Conservation (phyloP, 2,113 vertebrate species). For the Gnathonemus longibarbis region DNA sequence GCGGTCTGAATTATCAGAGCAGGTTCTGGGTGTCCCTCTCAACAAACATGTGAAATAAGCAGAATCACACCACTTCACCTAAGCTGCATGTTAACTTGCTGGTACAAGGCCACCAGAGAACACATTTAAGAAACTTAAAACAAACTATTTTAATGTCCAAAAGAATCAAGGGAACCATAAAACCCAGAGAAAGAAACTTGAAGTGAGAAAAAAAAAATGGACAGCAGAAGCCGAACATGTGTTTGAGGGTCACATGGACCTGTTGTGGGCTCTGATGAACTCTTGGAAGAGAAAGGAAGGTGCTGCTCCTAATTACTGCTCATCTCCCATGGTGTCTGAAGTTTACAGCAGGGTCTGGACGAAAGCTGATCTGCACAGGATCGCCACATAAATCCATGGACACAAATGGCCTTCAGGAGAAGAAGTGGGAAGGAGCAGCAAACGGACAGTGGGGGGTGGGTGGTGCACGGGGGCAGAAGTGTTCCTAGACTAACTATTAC, state of each 20-base stretch:
- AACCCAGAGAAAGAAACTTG: not conserved
- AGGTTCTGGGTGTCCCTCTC: no score
- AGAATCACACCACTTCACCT: not conserved
- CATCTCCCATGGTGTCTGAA: not conserved
- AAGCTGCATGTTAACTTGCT: not conserved
- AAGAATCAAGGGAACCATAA: not conserved
- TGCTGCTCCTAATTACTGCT: not conserved
- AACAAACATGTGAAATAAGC: not conserved
- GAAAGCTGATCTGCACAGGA: not conserved
- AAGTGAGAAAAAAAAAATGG: not conserved
- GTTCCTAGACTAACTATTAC: slow-evolving; percentile 41
- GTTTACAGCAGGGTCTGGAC: not conserved
- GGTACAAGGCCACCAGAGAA: not conserved
- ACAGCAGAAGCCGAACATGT: not conserved
- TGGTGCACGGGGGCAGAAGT: slow-evolving; percentile 26
- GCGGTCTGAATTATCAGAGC: not conserved
- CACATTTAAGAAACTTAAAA: not conserved
- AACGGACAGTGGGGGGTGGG: not conserved
- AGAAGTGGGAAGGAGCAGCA: not conserved
- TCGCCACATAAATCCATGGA: not conserved
- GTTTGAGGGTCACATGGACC: not conserved
- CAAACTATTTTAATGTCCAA: not conserved
- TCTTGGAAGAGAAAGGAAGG: not conserved
- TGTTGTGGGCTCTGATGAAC: not conserved
- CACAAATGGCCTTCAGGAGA: not conserved